A percentile compares a stretch with the other conserved stretches of the same genome.
Evolutionary conservation across 2,113 vertebrate genomes (phyloP).

Genomic region (Struthio camelus): DNA sequence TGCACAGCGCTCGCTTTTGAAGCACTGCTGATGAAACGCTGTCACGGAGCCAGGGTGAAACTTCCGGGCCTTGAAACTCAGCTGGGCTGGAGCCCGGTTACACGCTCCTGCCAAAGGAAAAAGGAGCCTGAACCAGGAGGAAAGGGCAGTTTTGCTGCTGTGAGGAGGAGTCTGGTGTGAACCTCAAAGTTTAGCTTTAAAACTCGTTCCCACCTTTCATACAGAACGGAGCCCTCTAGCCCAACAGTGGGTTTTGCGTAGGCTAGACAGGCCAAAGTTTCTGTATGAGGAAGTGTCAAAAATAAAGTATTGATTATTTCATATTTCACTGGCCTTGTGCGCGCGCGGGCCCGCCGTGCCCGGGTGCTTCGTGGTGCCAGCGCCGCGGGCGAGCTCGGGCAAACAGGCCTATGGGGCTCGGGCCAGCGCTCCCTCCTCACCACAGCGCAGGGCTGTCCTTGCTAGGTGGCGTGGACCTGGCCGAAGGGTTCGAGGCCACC

Average conservation of each 20-base stretch:
- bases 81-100: not conserved
- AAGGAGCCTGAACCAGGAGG: not conserved
- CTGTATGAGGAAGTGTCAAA: not conserved
- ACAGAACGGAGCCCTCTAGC: not conserved
- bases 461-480: too few species aligned
- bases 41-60: not conserved
- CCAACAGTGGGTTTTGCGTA: not conserved
- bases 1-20: slow-evolving; percentile 20
- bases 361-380: too few species aligned
- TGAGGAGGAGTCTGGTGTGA: too few species aligned
- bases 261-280: not conserved
- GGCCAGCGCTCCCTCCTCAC: too few species aligned
- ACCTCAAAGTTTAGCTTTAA: slow-evolving; percentile 20
- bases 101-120: not conserved
- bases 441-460: too few species aligned
- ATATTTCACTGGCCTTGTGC: not conserved
- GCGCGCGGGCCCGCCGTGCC: accelerated
- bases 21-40: slow-evolving; percentile 6
- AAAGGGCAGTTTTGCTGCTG: not conserved
- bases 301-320: not conserved
- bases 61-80: not conserved
- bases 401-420: too few species aligned
- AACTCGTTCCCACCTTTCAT: not conserved
- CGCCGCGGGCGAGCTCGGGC: too few species aligned
- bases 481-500: accelerated